phyloP scores from a whole-genome alignment of 2,888 invertebrate species.

The Epinotia ramella region DNA sequence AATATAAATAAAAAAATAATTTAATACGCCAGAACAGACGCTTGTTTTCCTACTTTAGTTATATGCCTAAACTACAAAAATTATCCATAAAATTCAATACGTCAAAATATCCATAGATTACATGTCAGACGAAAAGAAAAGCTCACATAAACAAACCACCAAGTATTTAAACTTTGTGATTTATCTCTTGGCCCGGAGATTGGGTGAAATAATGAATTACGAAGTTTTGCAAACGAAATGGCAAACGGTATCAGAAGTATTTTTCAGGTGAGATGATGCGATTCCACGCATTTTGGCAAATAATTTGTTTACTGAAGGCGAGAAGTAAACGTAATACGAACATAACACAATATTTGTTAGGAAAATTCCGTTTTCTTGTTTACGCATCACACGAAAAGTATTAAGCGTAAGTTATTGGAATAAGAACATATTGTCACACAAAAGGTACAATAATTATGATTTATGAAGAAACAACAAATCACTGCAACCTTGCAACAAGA shows the following conservation, averaged over 20 bases:
- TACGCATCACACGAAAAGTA: too few relatives aligned
- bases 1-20: too few relatives aligned
- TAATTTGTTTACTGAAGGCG: neutral
- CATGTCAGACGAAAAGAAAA: slow-evolving; percentile 8
- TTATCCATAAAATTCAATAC: neutral
- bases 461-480: too few relatives aligned
- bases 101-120: neutral
- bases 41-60: neutral
- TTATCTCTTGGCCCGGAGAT: slow-evolving; percentile 5
- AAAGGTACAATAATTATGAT: too few relatives aligned
- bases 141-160: neutral
- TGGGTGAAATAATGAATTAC: slow-evolving; percentile 1
- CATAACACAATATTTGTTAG: too few relatives aligned
- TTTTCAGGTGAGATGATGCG: neutral
- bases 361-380: too few relatives aligned
- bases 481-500: too few relatives aligned
- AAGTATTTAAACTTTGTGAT: slow-evolving; percentile 29
- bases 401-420: too few relatives aligned
- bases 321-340: too few relatives aligned
- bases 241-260: neutral
- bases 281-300: neutral
- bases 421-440: too few relatives aligned
- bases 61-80: neutral
- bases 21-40: neutral
- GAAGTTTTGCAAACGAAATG: slow-evolving; percentile 7